phyloP scores from a whole-genome alignment of 1,140 invertebrate genomes.

The Euura lappo region DNA sequence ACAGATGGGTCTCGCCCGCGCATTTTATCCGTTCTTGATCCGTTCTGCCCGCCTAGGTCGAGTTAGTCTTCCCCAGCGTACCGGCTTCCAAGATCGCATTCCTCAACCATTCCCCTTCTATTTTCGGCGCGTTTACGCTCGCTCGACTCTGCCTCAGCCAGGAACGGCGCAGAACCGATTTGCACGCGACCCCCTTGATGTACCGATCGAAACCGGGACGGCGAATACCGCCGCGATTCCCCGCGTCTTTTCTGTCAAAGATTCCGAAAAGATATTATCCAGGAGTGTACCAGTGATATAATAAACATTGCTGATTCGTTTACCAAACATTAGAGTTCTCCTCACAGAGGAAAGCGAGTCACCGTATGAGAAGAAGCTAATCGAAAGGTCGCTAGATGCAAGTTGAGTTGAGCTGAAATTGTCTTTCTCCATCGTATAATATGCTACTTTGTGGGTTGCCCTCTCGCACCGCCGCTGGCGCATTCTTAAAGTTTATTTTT shows the following conservation, averaged over 20 bases:
- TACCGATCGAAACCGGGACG: slow-evolving; percentile 3
- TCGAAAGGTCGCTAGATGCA: no score
- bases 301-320: no score
- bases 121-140: slow-evolving; percentile 2
- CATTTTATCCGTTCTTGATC: no score
- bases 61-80: neutral
- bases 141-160: neutral
- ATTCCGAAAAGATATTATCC: neutral
- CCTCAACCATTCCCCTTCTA: slow-evolving; percentile 6
- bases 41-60: no score
- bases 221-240: neutral
- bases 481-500: neutral
- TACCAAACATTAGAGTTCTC: no score
- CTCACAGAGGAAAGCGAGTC: no score
- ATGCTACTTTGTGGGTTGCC: no score
- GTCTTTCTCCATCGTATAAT: no score
- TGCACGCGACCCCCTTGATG: slow-evolving; percentile 3
- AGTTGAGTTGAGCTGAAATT: no score
- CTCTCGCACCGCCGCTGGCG: neutral
- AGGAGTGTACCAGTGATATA: neutral
- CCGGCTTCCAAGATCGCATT: neutral
- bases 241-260: neutral
- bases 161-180: slow-evolving; percentile 1
- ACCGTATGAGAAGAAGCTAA: no score
- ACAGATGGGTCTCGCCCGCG: no score